A percentile compares a stretch with the other conserved stretches of the same genome.
Conservation (phyloP, 2,113 vertebrate genomes). For the Syngnathus typhle region DNA sequence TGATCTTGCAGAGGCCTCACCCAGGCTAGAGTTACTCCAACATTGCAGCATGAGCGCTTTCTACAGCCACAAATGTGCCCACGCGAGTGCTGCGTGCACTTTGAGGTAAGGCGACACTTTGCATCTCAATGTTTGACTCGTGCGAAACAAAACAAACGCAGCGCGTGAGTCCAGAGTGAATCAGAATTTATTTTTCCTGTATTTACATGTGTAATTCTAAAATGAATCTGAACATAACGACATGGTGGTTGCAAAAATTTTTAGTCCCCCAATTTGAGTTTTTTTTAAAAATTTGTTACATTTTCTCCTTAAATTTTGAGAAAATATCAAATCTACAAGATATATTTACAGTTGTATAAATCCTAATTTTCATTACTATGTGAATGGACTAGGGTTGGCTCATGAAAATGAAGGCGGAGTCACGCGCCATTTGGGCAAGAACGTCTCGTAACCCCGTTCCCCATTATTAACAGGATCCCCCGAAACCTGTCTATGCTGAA, state of each 20-base stretch:
- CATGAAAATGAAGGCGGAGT: slow-evolving; percentile 4
- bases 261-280: not conserved
- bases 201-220: slow-evolving; percentile 17
- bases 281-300: not conserved
- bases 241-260: not conserved
- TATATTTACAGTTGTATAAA: slow-evolving; percentile 27
- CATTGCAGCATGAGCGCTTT: slow-evolving; percentile 47
- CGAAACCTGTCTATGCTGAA: slow-evolving; percentile 49
- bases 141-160: slow-evolving; percentile 27
- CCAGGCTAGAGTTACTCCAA: slow-evolving; percentile 46
- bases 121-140: slow-evolving; percentile 30
- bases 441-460: not conserved
- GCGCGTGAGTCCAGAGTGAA: slow-evolving; percentile 40
- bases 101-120: slow-evolving; percentile 16
- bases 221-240: not conserved
- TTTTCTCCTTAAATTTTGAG: slow-evolving; percentile 4
- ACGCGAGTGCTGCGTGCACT: slow-evolving; percentile 5
- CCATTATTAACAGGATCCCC: not conserved
- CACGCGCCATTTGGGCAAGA: slow-evolving; percentile 6
- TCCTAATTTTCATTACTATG: not conserved
- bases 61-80: slow-evolving; percentile 10
- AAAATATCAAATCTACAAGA: slow-evolving; percentile 18
- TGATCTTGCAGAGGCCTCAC: slow-evolving; percentile 18
- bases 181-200: slow-evolving; percentile 24
- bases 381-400: not conserved